Base-by-base conservation (phyloP, 2,797 vertebrate species). In the Coreius guichenoti region DNA sequence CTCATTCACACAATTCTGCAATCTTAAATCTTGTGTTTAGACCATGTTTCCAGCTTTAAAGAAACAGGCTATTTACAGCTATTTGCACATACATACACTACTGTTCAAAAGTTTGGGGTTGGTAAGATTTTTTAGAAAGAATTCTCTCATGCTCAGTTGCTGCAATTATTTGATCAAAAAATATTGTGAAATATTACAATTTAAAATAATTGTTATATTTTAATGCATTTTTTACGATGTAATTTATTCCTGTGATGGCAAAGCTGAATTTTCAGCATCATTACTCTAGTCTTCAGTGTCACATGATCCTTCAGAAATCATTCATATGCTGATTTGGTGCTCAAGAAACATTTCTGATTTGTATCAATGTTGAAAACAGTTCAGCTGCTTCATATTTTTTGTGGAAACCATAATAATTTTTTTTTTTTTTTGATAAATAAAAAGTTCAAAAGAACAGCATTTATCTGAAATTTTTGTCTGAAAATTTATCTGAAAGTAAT, bases 1-100 rank as follows among this genome's bases (percentile, higher is more conserved):
- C 87, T 80, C 80, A 89, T 92, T 90, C 90, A 86, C 88, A 85
- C 85, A 58, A 26, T 29, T 19, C 8, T 49, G 13, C 19, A 1
- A 31, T 77, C 13, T 26, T 26, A 19, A 77, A 61, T 61, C 33
- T 11, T 26, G 14, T 39, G 13, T 12, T 56, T 39, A 51, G 2
- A 73, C 8, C 1, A 19, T 29, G n/a, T 9, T 45, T 70, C 14
- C 5, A 73, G 19, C 29, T 47, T 33, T 75, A 54, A 33, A 54
- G 1, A 54, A 54, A 33, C 29, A 12, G 4, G 9, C 1, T 54
- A 23, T 54, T 54, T 54, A 47, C 8, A 4, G 7, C 43, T 43
- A 3, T 70, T 13, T 70, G 13, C 39, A 26, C 14, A 26, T 9
- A 29, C 1, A 29, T 17, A 29, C 3, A 29, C 23, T 49, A 58